Conservation (phyloP, 2,113 vertebrate species). For the Clupea harengus region DNA sequence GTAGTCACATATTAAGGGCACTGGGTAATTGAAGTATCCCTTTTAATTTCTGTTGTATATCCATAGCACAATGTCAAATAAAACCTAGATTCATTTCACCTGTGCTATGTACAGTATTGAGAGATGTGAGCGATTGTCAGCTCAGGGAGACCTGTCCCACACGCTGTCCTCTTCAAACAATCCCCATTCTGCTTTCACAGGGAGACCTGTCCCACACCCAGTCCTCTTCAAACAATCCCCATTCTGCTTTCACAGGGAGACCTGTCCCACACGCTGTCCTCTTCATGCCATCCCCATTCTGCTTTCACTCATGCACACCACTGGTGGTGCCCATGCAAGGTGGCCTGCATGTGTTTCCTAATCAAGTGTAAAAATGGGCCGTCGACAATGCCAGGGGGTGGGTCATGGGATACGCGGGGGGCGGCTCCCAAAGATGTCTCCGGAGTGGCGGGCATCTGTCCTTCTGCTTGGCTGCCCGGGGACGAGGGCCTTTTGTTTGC, state of each 20-base stretch:
- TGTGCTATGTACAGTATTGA: background rate
- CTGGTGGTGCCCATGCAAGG: conserved; percentile 62
- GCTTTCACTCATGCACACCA: conserved; percentile 34
- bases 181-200: conserved; percentile 34
- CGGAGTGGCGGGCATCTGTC: conserved; percentile 51
- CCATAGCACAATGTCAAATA: background rate
- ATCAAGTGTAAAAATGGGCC: conserved; percentile 73
- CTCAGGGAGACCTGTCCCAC: conserved; percentile 41
- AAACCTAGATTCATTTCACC: background rate
- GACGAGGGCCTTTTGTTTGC: conserved; percentile 52
- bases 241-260: conserved; percentile 39
- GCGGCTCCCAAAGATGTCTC: conserved; percentile 32
- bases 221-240: conserved; percentile 44
- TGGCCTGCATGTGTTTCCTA: conserved; percentile 69
- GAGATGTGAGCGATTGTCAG: background rate
- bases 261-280: conserved; percentile 51
- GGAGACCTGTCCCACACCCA: conserved; percentile 44
- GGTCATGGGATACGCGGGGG: background rate
- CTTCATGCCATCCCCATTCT: conserved; percentile 45
- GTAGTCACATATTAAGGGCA: background rate
- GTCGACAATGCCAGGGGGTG: conserved; percentile 54
- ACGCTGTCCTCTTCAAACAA: conserved; percentile 47
- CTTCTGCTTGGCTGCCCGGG: conserved; percentile 56
- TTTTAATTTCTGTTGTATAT: background rate
- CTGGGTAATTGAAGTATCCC: background rate